Conservation (phyloP, 2,797 vertebrate genomes). For the Arremon aurantiirostris region DNA sequence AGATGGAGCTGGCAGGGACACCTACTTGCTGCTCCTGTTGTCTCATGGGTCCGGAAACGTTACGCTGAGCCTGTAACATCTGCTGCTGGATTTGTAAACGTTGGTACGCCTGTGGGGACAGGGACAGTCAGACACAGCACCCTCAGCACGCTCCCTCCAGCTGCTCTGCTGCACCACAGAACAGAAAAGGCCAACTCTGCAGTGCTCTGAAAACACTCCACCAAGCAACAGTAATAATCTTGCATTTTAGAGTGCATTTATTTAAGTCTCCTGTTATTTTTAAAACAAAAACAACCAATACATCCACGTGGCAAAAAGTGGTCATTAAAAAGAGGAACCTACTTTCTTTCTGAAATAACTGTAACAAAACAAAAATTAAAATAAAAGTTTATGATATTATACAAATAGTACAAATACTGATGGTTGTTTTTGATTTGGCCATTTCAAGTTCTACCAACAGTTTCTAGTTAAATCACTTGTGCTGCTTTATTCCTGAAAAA, state of each 20-base stretch:
- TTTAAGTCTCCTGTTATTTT: background rate
- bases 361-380: background rate
- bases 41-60: slow-evolving; percentile 97
- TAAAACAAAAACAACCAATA: background rate
- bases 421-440: background rate
- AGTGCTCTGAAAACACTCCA: background rate
- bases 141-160: background rate
- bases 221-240: background rate
- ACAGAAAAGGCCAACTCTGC: background rate
- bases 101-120: slow-evolving; percentile 88
- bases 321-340: background rate
- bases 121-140: background rate
- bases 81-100: slow-evolving; percentile 99
- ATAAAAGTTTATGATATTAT: background rate
- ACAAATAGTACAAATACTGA: background rate
- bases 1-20: slow-evolving; percentile 4
- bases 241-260: background rate
- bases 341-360: background rate
- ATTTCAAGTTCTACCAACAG: background rate
- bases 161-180: background rate
- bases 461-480: background rate
- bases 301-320: background rate
- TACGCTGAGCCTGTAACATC: slow-evolving; percentile 99
- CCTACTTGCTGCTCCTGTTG: slow-evolving; percentile 99
- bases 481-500: background rate